Conservation (phyloP, 2,888 invertebrate genomes). For the Ethmia dodecea region DNA sequence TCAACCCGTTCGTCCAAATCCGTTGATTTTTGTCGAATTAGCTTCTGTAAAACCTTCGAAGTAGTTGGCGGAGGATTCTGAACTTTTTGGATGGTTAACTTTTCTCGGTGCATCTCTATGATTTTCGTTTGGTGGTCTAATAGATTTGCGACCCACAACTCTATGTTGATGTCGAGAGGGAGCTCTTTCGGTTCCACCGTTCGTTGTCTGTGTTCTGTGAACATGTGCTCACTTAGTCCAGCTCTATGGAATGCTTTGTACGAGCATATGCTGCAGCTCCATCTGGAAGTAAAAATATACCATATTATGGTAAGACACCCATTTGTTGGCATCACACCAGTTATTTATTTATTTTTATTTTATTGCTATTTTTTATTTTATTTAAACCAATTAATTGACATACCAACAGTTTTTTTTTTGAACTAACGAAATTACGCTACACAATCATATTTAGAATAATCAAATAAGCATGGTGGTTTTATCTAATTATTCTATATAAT, state of each 20-base stretch:
- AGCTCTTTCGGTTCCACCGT: conserved; percentile 49
- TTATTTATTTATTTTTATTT: too few relatives aligned
- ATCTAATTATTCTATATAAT: too few relatives aligned
- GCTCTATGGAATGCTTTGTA: conserved; percentile 76
- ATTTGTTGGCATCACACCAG: too few relatives aligned
- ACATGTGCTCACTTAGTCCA: conserved; percentile 73
- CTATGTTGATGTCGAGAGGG: conserved; percentile 58
- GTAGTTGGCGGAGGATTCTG: neutral
- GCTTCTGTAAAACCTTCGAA: neutral
- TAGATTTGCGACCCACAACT: conserved; percentile 68
- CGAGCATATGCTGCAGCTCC: conserved; percentile 77
- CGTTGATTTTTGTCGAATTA: neutral
- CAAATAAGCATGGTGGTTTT: too few relatives aligned
- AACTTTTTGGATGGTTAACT: conserved; percentile 38
- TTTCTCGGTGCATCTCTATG: conserved; percentile 39
- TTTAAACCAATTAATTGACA: too few relatives aligned
- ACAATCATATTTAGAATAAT: too few relatives aligned
- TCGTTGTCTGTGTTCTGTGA: conserved; percentile 54
- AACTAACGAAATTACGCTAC: too few relatives aligned
- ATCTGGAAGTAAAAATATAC: conserved; percentile 61
- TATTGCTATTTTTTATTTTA: too few relatives aligned
- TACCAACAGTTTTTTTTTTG: too few relatives aligned
- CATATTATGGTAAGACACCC: too few relatives aligned
- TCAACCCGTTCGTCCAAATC: neutral
- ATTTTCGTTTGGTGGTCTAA: conserved; percentile 44